Evolutionary conservation across 2,797 vertebrate genomes (phyloP), one percentile per base, ranked within the genome.

Genomic region (Ptychadena robeensis): DNA sequence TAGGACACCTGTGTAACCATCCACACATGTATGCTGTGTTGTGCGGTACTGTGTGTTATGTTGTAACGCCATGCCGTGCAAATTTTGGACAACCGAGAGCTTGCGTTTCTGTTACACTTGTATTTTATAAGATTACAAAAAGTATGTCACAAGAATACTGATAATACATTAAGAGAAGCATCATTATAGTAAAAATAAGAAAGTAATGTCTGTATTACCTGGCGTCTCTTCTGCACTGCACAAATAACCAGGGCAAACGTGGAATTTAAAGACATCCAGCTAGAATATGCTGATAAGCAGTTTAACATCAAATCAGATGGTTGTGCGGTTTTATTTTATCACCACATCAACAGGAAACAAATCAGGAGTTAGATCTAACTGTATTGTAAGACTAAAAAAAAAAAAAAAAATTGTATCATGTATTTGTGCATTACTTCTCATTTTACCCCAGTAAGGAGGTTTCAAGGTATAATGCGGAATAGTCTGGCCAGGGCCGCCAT

Each of bases 261-360:
- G 14, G 1, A 27, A 69, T 38, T 11, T 69, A 69, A 38, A 69
- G 67, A 35, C 34, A 14, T 9, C 22, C 35, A 35, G 2, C 32
- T 38, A 38, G 10, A 40, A 69, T 27, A 69, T 27, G 35, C 14
- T 69, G 67, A 69, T 69, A 69, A 69, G 18, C 67, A 38, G 22
- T 38, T 35, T 18, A n/a, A 22, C 32, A 68, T 69, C 67, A 69
- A 35, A 38, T 69, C n/a, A 69, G 34, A 69, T 69, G 25, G 22
- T 27, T n/a, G 31, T 9, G 32, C 8, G n/a, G 9, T 69, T 66
- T 66, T 44, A 11, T 53, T 18, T 2, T 34, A 35, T 67, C 31
- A 9, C 34, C n/a, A 69, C 10, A 40, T 2, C 25, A 3, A 69
- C 11, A 38, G 66, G 34, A 68, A 68, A 28, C 15, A 25, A 14